Evolutionary conservation across 2,113 vertebrate species (phyloP).

Genomic region (Sapayoa aenigma): DNA sequence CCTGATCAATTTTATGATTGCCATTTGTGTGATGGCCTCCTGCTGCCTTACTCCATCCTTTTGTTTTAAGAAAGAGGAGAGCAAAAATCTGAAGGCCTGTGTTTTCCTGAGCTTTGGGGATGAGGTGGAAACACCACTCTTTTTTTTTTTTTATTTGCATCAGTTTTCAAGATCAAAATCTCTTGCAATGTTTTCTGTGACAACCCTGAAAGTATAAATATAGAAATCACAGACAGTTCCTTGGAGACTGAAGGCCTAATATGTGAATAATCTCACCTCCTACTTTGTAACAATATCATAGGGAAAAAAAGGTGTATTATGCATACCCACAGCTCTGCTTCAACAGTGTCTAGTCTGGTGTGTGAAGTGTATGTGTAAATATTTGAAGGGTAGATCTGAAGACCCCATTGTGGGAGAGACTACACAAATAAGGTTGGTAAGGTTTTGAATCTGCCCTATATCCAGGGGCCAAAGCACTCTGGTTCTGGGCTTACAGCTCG

Average conservation of each 20-base stretch:
- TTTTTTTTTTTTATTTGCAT: not conserved
- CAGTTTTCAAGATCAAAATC: constrained; percentile 30
- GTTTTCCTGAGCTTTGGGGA: not conserved
- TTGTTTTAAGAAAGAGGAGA: not conserved
- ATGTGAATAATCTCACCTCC: constrained; percentile 64
- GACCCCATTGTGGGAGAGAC: not conserved
- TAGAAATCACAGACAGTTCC: constrained; percentile 45
- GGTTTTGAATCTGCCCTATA: not conserved
- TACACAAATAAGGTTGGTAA: not conserved
- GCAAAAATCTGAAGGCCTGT: not conserved
- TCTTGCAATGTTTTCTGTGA: constrained; percentile 13
- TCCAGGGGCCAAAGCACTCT: not conserved
- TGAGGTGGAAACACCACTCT: not conserved
- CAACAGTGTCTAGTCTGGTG: not conserved
- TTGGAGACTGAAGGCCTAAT: constrained; percentile 43
- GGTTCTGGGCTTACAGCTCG: rapidly evolving
- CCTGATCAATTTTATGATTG: constrained; percentile 41
- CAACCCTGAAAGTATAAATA: constrained; percentile 23
- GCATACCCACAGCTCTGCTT: constrained; percentile 12
- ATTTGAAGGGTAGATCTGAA: constrained; percentile 41
- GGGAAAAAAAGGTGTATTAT: constrained; percentile 10
- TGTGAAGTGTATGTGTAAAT: constrained; percentile 40
- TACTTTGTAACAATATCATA: constrained; percentile 40
- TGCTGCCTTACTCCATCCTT: not conserved
- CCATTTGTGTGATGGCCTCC: not conserved